A percentile compares a stretch with the other conserved stretches of the same genome.
phyloP scores from a whole-genome alignment of 2,113 vertebrate genomes.

The Cephalopholis sonnerati region DNA sequence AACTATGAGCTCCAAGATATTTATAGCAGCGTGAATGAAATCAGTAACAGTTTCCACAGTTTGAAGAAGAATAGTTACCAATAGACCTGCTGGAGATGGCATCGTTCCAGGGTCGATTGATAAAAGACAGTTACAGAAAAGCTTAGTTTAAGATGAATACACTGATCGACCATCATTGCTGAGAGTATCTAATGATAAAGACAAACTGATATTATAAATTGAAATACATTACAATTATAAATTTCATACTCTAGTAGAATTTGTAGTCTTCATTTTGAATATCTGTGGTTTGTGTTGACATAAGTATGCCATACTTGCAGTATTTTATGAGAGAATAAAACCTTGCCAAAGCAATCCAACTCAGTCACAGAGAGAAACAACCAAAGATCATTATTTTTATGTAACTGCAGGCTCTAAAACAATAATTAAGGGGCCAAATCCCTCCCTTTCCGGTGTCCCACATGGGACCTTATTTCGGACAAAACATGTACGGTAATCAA shows the following conservation, averaged over 20 bases:
- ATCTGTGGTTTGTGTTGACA: background rate
- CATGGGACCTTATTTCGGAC: no score
- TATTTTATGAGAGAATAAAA: background rate
- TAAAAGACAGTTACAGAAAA: background rate
- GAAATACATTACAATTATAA: no score
- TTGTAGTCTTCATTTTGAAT: background rate
- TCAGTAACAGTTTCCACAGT: conserved; percentile 25
- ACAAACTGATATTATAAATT: background rate
- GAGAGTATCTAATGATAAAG: background rate
- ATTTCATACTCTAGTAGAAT: no score
- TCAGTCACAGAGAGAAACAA: background rate
- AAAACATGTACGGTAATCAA: no score
- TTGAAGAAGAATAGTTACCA: background rate
- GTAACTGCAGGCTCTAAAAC: background rate
- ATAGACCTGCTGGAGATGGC: background rate
- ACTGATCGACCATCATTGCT: background rate
- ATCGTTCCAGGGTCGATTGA: background rate
- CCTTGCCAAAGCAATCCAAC: background rate
- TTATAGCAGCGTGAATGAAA: conserved; percentile 21
- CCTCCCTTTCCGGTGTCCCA: no score
- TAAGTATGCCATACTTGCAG: background rate
- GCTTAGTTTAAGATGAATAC: no score
- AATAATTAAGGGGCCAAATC: background rate
- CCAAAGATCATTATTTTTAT: background rate
- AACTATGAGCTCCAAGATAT: conserved; percentile 4